Evolutionary conservation across 2,797 vertebrate genomes (phyloP).

Genomic region (Peromyscus nudipes): DNA sequence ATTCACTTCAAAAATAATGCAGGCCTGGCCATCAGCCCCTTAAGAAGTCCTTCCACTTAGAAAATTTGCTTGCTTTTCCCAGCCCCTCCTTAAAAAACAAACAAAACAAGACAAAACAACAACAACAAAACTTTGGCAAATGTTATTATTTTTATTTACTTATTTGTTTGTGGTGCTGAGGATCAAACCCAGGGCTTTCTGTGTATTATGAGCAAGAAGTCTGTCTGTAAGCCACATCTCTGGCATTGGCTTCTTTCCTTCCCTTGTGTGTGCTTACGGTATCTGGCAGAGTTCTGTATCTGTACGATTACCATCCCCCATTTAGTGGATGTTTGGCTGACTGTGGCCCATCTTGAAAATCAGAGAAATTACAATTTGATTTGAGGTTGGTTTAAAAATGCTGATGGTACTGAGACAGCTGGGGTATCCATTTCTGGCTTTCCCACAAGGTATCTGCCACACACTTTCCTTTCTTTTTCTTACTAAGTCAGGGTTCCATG

Average conservation of each 20-base stretch:
- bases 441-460: background rate
- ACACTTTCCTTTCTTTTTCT: background rate
- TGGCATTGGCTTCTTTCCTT: background rate
- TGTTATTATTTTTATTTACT: background rate
- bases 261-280: background rate
- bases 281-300: background rate
- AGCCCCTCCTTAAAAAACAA: background rate
- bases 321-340: background rate
- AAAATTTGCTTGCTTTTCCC: background rate
- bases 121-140: background rate
- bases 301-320: background rate
- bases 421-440: background rate
- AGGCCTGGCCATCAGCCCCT: background rate
- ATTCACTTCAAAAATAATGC: background rate
- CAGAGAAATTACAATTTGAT: background rate
- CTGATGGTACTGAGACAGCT: background rate
- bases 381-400: slow-evolving; percentile 35
- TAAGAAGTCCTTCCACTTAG: background rate
- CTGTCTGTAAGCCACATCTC: background rate
- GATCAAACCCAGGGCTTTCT: background rate
- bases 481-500: background rate
- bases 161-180: background rate
- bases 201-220: background rate
- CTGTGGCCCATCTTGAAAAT: background rate
- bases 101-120: background rate